Percentiles rank a stretch among this genome's conserved stretches.
Evolutionary conservation across 2,797 vertebrate genomes (phyloP).

Genomic region (Mormyrops boulengeri): DNA sequence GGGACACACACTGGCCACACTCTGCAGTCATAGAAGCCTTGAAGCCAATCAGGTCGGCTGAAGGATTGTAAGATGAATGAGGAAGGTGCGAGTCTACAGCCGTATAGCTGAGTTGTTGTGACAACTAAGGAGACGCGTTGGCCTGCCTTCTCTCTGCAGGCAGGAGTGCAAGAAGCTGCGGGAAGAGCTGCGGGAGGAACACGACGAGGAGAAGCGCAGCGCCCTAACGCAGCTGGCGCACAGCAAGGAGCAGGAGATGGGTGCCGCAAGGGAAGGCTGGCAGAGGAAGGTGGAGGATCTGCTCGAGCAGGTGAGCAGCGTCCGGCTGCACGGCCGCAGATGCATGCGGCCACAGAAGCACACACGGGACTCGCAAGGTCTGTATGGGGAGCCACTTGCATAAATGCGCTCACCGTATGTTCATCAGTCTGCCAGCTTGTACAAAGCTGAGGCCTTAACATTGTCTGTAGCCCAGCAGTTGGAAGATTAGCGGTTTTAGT

Average conservation of each 20-base stretch:
- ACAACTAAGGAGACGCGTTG: neutral
- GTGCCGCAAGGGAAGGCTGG: slow-evolving; percentile 83
- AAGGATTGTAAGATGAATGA: neutral
- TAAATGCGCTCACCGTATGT: neutral
- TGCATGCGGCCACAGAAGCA: neutral
- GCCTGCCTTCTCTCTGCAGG: slow-evolving; percentile 55
- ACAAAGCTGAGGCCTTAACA: neutral
- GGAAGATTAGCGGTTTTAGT: neutral
- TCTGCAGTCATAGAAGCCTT: neutral
- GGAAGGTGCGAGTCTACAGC: neutral
- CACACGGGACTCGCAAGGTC: neutral
- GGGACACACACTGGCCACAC: neutral
- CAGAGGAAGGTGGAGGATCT: slow-evolving; percentile 97
- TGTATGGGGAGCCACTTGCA: neutral
- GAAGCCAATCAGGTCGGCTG: neutral
- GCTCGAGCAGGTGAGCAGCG: slow-evolving; percentile 78
- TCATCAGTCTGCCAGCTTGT: neutral
- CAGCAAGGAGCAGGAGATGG: slow-evolving; percentile 85
- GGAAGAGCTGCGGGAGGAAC: slow-evolving; percentile 84
- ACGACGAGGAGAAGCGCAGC: slow-evolving; percentile 82
- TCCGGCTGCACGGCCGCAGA: neutral
- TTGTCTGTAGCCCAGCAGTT: neutral
- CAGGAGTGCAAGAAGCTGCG: slow-evolving; percentile 94
- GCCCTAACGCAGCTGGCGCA: slow-evolving; percentile 81
- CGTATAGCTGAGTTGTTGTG: neutral